Evolutionary conservation across 2,888 invertebrate genomes (phyloP), one percentile per base, ranked within the genome.

Genomic region (Dinocampus coccinellae): DNA sequence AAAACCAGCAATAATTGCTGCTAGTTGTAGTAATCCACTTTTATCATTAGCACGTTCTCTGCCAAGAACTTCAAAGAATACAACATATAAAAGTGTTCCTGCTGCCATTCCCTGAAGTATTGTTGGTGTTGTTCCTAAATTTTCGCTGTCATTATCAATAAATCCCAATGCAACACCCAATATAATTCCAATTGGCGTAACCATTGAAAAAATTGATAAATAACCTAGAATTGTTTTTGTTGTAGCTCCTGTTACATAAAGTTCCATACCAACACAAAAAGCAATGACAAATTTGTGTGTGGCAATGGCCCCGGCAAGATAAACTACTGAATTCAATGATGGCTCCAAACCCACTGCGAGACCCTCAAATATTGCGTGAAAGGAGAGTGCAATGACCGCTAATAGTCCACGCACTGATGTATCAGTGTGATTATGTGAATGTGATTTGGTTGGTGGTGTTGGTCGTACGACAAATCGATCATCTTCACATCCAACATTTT

Each of bases 21-120:
- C 78, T 22, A 91, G 83, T 79, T 91, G 91, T 72, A 90, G 88
- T 42, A 91, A 83, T 13, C 91, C 91, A 72, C 90, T 90, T 78
- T 90, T 90, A 42, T 88, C 88, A 81, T 91, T 91, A 73, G 89
- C 89, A 26, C 90, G 88, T 80, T 94, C 94, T 73, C 93, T 89
- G 6, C 93, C 92, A 16, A 95, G 88, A n/a, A 95, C 92, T 87
- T 95, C 95, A 87, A 95, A 94, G 88, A 94, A 94, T 1, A 94
- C 94, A 13, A 95, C 93, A 88, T 94, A 95, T 13, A 95, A 88
- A 64, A 95, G 90, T 0, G 95, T 95, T 6, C 95, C 95, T 63
- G 93, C 92, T 0, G 94, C 94, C 88, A 94, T 90, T 6, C 93
- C 93, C 85, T 94, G 93, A 1, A 91, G 87, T 22, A 91, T 89